A percentile compares a stretch with the other conserved stretches of the same genome.
Conservation (phyloP, 1,140 invertebrate species). For the Scaptomyza pallida region DNA sequence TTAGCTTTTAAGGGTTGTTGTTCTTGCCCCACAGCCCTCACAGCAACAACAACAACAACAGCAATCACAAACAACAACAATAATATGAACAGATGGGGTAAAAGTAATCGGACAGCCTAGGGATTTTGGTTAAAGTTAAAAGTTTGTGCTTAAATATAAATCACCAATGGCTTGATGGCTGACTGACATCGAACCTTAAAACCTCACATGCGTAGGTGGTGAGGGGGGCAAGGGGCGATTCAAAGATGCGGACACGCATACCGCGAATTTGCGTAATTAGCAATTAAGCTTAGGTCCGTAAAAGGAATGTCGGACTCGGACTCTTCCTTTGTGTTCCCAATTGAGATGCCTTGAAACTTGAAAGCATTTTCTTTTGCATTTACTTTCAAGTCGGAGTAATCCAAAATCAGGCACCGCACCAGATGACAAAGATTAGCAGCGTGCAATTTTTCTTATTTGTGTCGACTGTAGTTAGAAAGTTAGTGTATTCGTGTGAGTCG, state of each 20-base stretch:
- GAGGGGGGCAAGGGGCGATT: neutral
- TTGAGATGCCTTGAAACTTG: conserved; percentile 32
- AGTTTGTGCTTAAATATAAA: conserved; percentile 80
- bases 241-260: conserved; percentile 46
- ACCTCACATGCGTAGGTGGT: conserved; percentile 25
- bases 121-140: conserved; percentile 80
- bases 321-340: conserved; percentile 31
- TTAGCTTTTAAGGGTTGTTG: conserved; percentile 67
- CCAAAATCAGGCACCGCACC: conserved; percentile 62
- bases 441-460: conserved; percentile 69
- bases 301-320: conserved; percentile 29
- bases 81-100: neutral
- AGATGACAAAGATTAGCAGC: conserved; percentile 78
- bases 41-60: conserved; percentile 38
- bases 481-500: conserved; percentile 24
- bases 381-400: conserved; percentile 58
- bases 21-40: conserved; percentile 17
- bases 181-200: conserved; percentile 49
- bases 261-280: conserved; percentile 79
- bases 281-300: conserved; percentile 68
- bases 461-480: conserved; percentile 25
- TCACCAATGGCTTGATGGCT: conserved; percentile 70
- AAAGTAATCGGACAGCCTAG: conserved; percentile 39
- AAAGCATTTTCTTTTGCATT: conserved; percentile 53
- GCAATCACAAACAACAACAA: conserved; percentile 11